phyloP scores from a whole-genome alignment of 2,888 invertebrate genomes.

The Rhamphomyia laevipes region DNA sequence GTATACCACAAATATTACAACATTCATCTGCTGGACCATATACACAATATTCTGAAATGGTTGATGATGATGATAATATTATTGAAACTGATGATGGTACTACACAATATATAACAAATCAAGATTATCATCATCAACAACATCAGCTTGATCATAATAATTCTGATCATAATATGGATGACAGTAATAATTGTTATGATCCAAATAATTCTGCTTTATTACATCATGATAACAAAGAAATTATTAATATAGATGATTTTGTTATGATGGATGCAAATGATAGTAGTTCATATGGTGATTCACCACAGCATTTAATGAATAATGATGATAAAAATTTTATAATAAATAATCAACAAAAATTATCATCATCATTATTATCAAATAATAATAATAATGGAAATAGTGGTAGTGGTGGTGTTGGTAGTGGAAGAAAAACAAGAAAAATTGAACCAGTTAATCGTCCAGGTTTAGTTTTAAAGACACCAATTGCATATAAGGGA shows the following conservation, averaged over 20 bases:
- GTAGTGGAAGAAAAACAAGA: slow-evolving; percentile 28
- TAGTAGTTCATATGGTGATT: slow-evolving; percentile 35
- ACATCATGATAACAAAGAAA: slow-evolving; percentile 28
- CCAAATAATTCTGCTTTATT: slow-evolving; percentile 25
- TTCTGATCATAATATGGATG: slow-evolving; percentile 26
- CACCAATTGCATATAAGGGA: slow-evolving; percentile 66
- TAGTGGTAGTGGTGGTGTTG: slow-evolving; percentile 14
- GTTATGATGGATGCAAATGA: slow-evolving; percentile 31
- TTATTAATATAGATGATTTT: slow-evolving; percentile 37
- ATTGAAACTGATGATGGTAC: slow-evolving; percentile 10
- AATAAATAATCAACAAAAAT: slow-evolving; percentile 25
- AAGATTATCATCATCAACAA: slow-evolving; percentile 2
- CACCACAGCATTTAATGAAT: slow-evolving; percentile 14
- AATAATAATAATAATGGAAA: slow-evolving; percentile 15
- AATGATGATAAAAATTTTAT: slow-evolving; percentile 20
- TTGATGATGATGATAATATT: slow-evolving; percentile 24
- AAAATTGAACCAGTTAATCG: slow-evolving; percentile 65
- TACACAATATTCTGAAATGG: slow-evolving; percentile 31
- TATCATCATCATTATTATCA: slow-evolving; percentile 4
- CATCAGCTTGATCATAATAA: slow-evolving; percentile 20
- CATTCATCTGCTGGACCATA: slow-evolving; percentile 31
- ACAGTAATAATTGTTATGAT: slow-evolving; percentile 24
- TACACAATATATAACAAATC: slow-evolving; percentile 18
- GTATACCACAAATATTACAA: slow-evolving; percentile 34
- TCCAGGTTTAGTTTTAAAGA: slow-evolving; percentile 61